Percentiles rank a stretch among this genome's conserved stretches.
These are phyloP conservation scores for Abramis brama DNA, from an alignment of 2,113 vertebrate species.

Conservation along the genomic window DNA sequence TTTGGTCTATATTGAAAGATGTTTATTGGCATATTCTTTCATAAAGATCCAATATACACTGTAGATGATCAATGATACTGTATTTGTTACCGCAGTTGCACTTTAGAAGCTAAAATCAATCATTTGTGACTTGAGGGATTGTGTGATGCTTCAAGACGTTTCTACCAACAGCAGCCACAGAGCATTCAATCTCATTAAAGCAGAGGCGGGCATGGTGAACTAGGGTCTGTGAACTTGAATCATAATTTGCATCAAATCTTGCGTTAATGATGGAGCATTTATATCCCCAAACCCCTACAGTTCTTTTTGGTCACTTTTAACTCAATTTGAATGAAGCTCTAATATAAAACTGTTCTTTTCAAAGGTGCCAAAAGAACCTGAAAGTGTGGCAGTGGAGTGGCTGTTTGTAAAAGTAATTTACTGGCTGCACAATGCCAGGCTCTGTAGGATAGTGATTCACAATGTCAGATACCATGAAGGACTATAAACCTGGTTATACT, in stretches of 20 bases:
- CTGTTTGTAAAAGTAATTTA: slow-evolving; percentile 2
- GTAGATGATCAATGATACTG: not conserved
- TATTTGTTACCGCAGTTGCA: not conserved
- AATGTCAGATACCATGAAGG: not conserved
- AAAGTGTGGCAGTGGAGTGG: not conserved
- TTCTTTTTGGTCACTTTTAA: not conserved
- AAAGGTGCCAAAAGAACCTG: not conserved
- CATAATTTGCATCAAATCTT: not conserved
- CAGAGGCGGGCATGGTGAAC: not conserved
- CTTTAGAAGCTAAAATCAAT: not conserved
- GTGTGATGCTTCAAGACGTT: not conserved
- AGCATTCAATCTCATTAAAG: not conserved
- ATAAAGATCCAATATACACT: not conserved
- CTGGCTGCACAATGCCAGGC: not conserved
- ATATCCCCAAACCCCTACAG: not conserved
- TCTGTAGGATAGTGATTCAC: not conserved
- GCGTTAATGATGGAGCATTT: not conserved
- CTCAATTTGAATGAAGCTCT: not conserved
- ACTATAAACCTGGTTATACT: not conserved
- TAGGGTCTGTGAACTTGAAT: not conserved
- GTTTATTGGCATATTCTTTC: not conserved
- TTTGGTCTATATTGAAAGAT: not conserved
- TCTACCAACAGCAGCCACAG: not conserved
- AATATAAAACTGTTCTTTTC: not conserved
- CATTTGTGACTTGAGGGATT: not conserved